Evolutionary conservation across 64 coral and sea anemone species (phyloP).

Genomic region (Stichodactyla mertensii): DNA sequence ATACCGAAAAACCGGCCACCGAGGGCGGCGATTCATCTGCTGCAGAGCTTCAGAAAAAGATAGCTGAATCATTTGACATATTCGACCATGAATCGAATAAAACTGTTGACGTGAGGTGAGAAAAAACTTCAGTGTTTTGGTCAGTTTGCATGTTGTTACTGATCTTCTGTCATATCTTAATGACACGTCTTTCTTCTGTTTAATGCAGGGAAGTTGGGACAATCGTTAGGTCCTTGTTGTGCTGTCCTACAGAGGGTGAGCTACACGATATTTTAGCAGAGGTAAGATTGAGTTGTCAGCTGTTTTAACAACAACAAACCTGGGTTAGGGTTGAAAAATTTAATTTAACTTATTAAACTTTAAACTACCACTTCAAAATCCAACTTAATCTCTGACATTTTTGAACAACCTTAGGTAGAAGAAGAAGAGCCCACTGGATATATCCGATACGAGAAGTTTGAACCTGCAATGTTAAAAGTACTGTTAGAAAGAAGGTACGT

Average conservation of each 20-base stretch:
- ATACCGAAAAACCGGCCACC: constrained; percentile 43
- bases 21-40: constrained; percentile 69
- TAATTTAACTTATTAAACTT: no score
- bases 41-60: constrained; percentile 85
- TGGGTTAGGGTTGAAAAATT: neutral
- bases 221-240: constrained; percentile 90
- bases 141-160: neutral
- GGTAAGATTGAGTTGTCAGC: constrained; percentile 17
- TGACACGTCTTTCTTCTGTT: neutral
- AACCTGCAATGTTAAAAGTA: constrained; percentile 88
- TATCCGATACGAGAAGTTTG: constrained; percentile 97
- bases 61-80: constrained; percentile 95
- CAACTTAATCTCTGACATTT: neutral
- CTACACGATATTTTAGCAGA: constrained; percentile 95
- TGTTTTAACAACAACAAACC: neutral
- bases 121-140: neutral
- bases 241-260: constrained; percentile 98
- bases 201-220: constrained; percentile 88
- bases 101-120: constrained; percentile 96
- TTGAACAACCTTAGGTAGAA: constrained; percentile 50
- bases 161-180: neutral
- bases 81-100: constrained; percentile 99
- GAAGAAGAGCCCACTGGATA: constrained; percentile 98
- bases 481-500: constrained; percentile 81
- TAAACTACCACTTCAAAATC: no score